Percentiles rank a stretch among this genome's conserved stretches.
Conservation (phyloP, 2,888 invertebrate species). For the Hetaerina titia region DNA sequence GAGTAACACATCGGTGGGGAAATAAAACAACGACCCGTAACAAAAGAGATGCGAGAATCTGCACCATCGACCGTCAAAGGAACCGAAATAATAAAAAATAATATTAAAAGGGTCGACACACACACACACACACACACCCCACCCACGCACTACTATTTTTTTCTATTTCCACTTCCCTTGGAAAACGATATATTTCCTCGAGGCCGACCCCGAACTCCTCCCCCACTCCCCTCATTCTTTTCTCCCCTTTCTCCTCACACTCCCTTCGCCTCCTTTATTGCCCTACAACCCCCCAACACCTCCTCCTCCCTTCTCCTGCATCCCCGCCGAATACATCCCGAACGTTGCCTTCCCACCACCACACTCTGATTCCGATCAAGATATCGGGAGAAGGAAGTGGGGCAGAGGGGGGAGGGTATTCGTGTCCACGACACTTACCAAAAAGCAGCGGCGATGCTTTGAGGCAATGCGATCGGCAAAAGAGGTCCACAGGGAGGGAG, state of each 20-base stretch:
- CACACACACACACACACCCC: not conserved
- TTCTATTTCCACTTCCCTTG: not conserved
- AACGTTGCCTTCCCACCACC: not conserved
- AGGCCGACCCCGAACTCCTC: not conserved
- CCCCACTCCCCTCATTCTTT: not conserved
- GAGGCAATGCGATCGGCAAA: not conserved
- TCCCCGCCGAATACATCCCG: not conserved
- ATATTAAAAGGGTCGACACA: not conserved
- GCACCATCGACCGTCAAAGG: not conserved
- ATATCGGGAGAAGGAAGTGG: constrained; percentile 12
- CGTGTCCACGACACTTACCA: constrained; percentile 36
- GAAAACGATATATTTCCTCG: not conserved
- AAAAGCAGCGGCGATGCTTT: not conserved
- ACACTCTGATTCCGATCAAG: not conserved
- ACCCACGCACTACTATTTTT: not conserved
- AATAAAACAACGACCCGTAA: not conserved
- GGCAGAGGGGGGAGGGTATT: not conserved
- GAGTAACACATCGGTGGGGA: not conserved
- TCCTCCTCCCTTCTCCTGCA: not conserved
- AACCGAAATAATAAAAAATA: not conserved
- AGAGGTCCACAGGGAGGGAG: too few relatives aligned
- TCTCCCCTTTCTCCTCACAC: not conserved
- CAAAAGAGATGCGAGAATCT: not conserved
- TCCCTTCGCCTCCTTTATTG: not conserved
- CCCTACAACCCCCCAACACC: not conserved